Evolutionary conservation across 2,113 vertebrate species (phyloP).

Genomic region (Myocastor coypus): DNA sequence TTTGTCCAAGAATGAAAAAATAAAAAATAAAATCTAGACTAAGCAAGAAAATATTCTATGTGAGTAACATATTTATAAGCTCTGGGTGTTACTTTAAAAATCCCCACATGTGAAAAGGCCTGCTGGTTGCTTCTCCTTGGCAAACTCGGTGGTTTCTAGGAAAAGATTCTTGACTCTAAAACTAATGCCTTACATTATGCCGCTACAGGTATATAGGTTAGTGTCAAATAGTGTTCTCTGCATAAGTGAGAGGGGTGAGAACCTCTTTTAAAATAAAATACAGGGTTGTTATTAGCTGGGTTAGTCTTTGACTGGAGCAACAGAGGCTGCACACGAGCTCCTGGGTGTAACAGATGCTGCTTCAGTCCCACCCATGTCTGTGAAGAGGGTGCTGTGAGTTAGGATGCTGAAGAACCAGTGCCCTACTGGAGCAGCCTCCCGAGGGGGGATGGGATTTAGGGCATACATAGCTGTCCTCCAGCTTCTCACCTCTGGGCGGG

Average conservation of each 20-base stretch:
- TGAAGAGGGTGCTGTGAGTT: background rate
- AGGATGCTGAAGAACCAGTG: background rate
- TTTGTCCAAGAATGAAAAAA: constrained; percentile 70
- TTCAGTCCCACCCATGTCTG: background rate
- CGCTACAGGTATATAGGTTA: background rate
- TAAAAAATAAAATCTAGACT: constrained; percentile 70
- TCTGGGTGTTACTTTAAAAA: constrained; percentile 73
- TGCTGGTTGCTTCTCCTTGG: constrained; percentile 33
- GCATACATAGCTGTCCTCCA: too few relatives aligned
- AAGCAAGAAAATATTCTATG: constrained; percentile 70
- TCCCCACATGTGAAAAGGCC: constrained; percentile 28
- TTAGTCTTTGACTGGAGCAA: background rate
- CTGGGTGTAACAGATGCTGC: background rate
- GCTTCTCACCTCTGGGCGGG: background rate
- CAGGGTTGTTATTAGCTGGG: background rate
- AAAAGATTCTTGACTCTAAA: constrained; percentile 46
- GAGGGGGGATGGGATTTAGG: background rate
- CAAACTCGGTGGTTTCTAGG: constrained; percentile 46
- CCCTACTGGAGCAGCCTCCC: background rate
- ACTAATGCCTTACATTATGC: background rate
- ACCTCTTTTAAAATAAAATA: constrained; percentile 30
- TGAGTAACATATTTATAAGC: constrained; percentile 77
- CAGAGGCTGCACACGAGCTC: background rate
- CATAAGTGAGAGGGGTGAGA: constrained; percentile 3
- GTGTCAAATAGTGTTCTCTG: constrained; percentile 19